phyloP scores from a whole-genome alignment of 2,113 vertebrate genomes.

The Hyla sarda region DNA sequence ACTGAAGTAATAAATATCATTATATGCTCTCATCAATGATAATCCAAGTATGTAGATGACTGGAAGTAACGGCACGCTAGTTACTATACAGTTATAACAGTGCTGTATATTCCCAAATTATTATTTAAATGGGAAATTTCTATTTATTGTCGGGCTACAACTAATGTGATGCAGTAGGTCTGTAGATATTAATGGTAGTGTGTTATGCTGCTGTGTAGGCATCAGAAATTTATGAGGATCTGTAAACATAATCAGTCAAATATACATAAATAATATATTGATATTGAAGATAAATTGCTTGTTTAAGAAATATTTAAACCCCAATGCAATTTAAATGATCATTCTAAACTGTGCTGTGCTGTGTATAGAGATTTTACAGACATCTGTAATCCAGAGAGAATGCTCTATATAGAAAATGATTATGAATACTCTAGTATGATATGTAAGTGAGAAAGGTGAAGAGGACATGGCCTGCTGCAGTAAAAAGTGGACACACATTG shows the following conservation, averaged over 20 bases:
- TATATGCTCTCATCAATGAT: conserved; percentile 65
- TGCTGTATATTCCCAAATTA: conserved; percentile 59
- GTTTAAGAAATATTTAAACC: background rate
- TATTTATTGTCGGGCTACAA: conserved; percentile 1
- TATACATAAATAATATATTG: conserved; percentile 18
- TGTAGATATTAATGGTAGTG: conserved; percentile 14
- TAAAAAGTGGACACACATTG: too few species aligned
- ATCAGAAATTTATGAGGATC: conserved; percentile 22
- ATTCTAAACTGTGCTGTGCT: background rate
- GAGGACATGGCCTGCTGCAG: too few species aligned
- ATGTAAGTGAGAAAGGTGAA: background rate
- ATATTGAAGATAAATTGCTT: conserved; percentile 32
- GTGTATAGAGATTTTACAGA: background rate
- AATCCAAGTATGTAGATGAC: conserved; percentile 67
- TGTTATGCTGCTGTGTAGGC: background rate
- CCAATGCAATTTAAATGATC: background rate
- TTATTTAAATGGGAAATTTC: conserved; percentile 59
- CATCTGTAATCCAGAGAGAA: background rate
- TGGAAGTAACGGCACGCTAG: conserved; percentile 68
- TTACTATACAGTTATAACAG: conserved; percentile 66
- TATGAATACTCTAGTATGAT: background rate
- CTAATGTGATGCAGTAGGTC: background rate
- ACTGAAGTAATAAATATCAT: conserved; percentile 65
- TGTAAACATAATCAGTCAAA: conserved; percentile 40
- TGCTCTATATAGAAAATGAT: background rate